Percentiles rank a stretch among this genome's conserved stretches.
Conservation (phyloP, 2,888 invertebrate species). For the Cybosia mesomella region DNA sequence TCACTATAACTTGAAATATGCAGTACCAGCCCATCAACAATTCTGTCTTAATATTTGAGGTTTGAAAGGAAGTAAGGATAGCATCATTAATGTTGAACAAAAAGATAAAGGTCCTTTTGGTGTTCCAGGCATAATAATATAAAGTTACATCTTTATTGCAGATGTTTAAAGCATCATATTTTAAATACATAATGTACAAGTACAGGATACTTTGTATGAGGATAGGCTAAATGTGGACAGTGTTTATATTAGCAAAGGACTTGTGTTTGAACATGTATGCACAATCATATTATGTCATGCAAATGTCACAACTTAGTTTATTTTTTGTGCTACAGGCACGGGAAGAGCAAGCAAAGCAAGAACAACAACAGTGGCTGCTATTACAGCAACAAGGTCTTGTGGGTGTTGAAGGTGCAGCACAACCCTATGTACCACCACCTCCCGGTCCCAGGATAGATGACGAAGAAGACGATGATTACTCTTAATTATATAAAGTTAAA, state of each 20-base stretch:
- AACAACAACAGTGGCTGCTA: slow-evolving; percentile 97
- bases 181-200: neutral
- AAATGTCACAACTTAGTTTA: neutral
- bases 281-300: too few species aligned
- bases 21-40: neutral
- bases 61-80: neutral
- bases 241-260: too few species aligned
- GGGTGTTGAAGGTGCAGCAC: slow-evolving; percentile 72
- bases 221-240: neutral
- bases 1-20: neutral
- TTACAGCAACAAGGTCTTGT: slow-evolving; percentile 88
- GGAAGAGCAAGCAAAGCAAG: slow-evolving; percentile 96
- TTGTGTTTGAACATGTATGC: too few species aligned
- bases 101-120: too few species aligned
- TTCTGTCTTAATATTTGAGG: too few species aligned
- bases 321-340: slow-evolving; percentile 87
- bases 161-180: too few species aligned
- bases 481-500: slow-evolving; percentile 55
- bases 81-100: neutral
- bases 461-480: slow-evolving; percentile 85
- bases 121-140: neutral
- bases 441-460: slow-evolving; percentile 72
- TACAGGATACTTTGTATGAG: too few species aligned
- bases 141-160: neutral
- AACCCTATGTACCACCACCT: slow-evolving; percentile 77